Base-by-base conservation (phyloP, 2,888 invertebrate species). In the Patella caerulea region DNA sequence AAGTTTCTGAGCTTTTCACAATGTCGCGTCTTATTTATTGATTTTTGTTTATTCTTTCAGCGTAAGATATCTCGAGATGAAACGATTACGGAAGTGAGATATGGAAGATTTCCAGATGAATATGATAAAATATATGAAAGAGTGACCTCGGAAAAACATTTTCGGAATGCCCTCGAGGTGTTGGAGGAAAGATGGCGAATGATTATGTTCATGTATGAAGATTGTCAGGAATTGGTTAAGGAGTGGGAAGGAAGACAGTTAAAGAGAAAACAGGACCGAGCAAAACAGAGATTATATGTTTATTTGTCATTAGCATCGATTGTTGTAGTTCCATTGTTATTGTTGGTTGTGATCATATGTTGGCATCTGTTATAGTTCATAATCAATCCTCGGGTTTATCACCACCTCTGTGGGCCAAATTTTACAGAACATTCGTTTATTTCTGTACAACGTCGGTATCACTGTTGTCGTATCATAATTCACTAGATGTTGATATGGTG, bases 181-280 rank as follows among this genome's bases (percentile, higher is more conserved):
- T 77, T 88, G 70, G 83, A 82, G 65, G 88, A 87, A 79, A 83
- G 86, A 76, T 86, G 85, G 83, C 78, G 83, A 24, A 87, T 88
- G 87, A 79, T 87, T 24, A 84, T 83, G 81, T 85, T 82, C 73
- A 88, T 86, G 87, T 84, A 84, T 55, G 83, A 85, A 15, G 88
- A 88, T 76, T 88, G 87, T 73, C 71, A 85, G 77, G 83, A 83
- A 12, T 70, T 85, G 74, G 78, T 86, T n/a, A 80, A 83, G 17
- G 78, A 81, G 53, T 78, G 78, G 82, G 74, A 78, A 19, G 79
- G 76, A 24, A 55, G 70, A n/a, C 69, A 74, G 14, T 29, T 70
- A 45, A 71, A 72, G 69, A 19, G 65, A 24, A 65, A 65, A 65
- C 65, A 65, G 24, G 24, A 19, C 11, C 19, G 65, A 65, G 19